A percentile compares a stretch with the other conserved stretches of the same genome.
Evolutionary conservation across 2,797 vertebrate species (phyloP).

Genomic region (Acanthornis magna): DNA sequence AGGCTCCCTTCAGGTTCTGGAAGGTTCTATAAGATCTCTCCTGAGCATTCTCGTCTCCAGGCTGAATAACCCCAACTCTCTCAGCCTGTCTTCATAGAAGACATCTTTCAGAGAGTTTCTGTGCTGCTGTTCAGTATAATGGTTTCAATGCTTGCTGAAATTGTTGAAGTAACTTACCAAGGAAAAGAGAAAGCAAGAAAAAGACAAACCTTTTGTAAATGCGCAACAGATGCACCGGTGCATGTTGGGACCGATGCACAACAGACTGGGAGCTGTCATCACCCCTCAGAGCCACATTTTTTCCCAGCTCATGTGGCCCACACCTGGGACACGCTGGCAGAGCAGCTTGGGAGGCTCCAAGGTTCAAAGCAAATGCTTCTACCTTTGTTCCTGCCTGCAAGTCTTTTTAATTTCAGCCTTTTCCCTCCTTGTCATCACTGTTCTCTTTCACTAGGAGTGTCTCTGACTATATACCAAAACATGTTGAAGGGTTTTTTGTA

Average conservation of each 20-base stretch:
- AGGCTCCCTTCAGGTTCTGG: not conserved
- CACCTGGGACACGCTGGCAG: constrained; percentile 29
- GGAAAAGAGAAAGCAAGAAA: not conserved
- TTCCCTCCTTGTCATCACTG: not conserved
- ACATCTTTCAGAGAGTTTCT: not conserved
- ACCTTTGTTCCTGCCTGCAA: constrained; percentile 19
- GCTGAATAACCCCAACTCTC: not conserved
- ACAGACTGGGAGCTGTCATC: constrained; percentile 37
- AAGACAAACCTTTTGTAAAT: not conserved
- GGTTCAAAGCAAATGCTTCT: constrained; percentile 34
- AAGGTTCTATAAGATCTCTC: not conserved
- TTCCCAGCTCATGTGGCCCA: not conserved
- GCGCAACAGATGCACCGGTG: not conserved
- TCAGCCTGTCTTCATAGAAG: not conserved
- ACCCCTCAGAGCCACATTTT: constrained; percentile 20
- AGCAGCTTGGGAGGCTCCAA: not conserved
- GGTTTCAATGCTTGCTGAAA: not conserved
- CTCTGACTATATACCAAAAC: not conserved
- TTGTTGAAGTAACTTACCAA: not conserved
- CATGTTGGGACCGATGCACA: not conserved
- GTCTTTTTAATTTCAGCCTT: not conserved
- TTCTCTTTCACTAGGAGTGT: not conserved
- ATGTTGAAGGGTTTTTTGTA: accelerated
- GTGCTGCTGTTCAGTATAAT: not conserved
- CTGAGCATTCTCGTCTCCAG: not conserved